Evolutionary conservation across 2,113 vertebrate genomes (phyloP).

Genomic region (Thryonomys swinderianus): DNA sequence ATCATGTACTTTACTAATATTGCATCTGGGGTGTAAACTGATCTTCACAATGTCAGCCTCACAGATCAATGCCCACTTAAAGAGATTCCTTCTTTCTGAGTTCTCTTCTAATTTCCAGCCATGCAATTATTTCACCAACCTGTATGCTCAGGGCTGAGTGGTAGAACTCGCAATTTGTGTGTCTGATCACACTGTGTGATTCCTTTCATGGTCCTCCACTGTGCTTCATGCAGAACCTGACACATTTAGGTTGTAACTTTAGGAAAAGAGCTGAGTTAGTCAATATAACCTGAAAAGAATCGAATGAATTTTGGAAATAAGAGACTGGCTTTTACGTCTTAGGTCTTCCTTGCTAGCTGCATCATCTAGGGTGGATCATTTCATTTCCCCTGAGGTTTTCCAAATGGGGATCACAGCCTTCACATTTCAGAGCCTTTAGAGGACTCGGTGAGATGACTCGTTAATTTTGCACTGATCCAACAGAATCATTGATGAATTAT

Average conservation of each 20-base stretch:
- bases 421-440: neutral
- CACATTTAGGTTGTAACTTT: neutral
- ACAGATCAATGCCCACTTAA: neutral
- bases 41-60: neutral
- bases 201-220: neutral
- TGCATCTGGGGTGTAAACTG: neutral
- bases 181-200: neutral
- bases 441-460: neutral
- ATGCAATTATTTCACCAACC: neutral
- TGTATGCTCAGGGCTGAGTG: neutral
- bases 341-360: neutral
- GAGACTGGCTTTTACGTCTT: neutral
- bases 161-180: no score
- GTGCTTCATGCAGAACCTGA: neutral
- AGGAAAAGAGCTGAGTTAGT: neutral
- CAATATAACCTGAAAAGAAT: neutral
- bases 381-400: neutral
- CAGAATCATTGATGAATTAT: neutral
- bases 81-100: neutral
- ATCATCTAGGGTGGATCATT: neutral
- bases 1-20: neutral
- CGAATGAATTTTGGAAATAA: neutral
- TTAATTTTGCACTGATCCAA: neutral
- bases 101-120: neutral
- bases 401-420: neutral